Evolutionary conservation across 2,888 invertebrate genomes (phyloP).

Genomic region (Eustalomyia histrio): DNA sequence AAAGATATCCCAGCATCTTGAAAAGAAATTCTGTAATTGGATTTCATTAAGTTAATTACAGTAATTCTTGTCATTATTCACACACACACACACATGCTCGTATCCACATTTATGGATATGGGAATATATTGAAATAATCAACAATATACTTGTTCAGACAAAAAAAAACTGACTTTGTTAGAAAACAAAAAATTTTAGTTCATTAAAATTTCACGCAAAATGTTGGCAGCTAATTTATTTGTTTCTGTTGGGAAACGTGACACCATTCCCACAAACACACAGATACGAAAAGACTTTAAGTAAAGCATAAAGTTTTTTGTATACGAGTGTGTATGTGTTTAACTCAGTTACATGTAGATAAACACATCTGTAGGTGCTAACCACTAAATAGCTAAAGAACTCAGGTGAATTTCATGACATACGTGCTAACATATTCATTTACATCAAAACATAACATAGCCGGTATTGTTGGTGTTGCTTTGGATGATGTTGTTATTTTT

Average conservation of each 20-base stretch:
- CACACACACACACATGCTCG: neutral
- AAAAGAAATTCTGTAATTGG: neutral
- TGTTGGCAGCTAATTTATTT: conserved; percentile 43
- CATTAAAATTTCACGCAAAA: conserved; percentile 45
- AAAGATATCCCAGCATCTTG: too few species aligned
- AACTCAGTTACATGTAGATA: too few species aligned
- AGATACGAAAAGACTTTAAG: neutral
- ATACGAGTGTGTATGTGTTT: neutral
- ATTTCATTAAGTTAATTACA: conserved; percentile 29
- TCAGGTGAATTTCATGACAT: conserved; percentile 33
- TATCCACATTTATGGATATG: neutral
- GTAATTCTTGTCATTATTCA: conserved; percentile 27
- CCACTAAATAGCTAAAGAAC: conserved; percentile 33
- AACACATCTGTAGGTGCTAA: conserved; percentile 6
- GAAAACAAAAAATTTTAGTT: conserved; percentile 25
- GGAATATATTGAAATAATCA: neutral
- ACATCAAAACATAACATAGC: neutral
- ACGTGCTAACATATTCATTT: conserved; percentile 21
- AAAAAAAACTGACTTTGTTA: conserved; percentile 10
- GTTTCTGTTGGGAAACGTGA: conserved; percentile 3
- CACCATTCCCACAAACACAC: neutral
- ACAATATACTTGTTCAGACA: conserved; percentile 2
- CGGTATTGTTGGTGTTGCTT: neutral
- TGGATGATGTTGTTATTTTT: neutral
- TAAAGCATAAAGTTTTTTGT: too few species aligned